Evolutionary conservation across 2,797 vertebrate genomes (phyloP), one percentile per base, ranked within the genome.

Genomic region (Helarctos malayanus): DNA sequence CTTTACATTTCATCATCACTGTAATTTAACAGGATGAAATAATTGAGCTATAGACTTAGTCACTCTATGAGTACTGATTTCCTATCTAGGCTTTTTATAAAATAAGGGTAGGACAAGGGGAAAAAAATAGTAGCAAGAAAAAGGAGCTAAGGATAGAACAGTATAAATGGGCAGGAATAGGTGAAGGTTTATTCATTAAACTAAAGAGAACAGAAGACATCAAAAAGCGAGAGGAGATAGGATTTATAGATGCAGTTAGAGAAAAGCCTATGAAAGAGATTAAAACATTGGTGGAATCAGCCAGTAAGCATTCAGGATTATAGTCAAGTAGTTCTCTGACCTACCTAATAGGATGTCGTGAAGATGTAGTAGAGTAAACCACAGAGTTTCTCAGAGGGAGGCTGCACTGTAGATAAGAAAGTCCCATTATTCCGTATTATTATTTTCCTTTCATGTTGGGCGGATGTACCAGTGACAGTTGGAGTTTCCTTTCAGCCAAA

Each of bases 401-500:
- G 71, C 63, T 92, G 79, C 49, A 94, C 73, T 83, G 21, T 41
- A 63, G 93, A 92, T 95, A 97, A 97, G 93, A 85, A 95, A 57
- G n/a, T 52, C 38, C 57, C 71, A 83, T 97, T 97, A 90, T 95
- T 95, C 59, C 0, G 0, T 84, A 96, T 94, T 96, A 94, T 97
- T 97, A 90, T 96, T 97, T 97, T 96, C 81, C 73, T 97, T 95
- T 96, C 95, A 73, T 68, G 57, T 95, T 94, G 95, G 78, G 93
- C 4, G 16, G 89, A 95, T 97, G 69, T 93, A 59, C 84, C 63
- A 89, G 80, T 95, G 92, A 97, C 95, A 97, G 95, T 97, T 97
- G 97, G 97, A 97, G 91, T 96, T 59, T 91, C 88, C 96, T 95
- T 97, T 97, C 97, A 97, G 96, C 97, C 96, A 97, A 97, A 98